Percentiles rank a stretch among this genome's conserved stretches.
Evolutionary conservation across 1,140 invertebrate genomes (phyloP).

Genomic region (Daktulosphaira vitifoliae): DNA sequence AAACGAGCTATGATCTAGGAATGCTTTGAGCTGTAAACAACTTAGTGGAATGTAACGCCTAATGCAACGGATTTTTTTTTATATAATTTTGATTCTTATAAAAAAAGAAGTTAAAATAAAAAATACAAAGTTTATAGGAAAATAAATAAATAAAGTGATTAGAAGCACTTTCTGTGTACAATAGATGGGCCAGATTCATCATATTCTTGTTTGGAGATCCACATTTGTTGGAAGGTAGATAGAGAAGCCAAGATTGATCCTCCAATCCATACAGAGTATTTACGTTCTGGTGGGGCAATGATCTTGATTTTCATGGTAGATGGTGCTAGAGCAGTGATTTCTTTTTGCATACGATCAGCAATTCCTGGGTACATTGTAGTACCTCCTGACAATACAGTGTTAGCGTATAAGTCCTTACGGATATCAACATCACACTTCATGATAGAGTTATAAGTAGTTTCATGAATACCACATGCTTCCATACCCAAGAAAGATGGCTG

Average conservation of each 20-base stretch:
- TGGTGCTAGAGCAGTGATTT: conserved; percentile 65
- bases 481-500: conserved; percentile 91
- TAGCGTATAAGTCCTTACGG: conserved; percentile 90
- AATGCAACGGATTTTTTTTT: conserved; percentile 27
- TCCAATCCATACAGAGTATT: conserved; percentile 80
- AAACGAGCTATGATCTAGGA: conserved; percentile 25
- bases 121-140: conserved; percentile 31
- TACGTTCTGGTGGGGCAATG: conserved; percentile 74
- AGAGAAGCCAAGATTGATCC: conserved; percentile 77
- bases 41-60: conserved; percentile 30
- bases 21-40: conserved; percentile 33
- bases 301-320: conserved; percentile 74
- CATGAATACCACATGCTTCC: conserved; percentile 90
- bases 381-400: conserved; percentile 90
- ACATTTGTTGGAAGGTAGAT: conserved; percentile 88
- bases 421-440: conserved; percentile 95
- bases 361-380: conserved; percentile 95
- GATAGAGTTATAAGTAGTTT: conserved; percentile 93
- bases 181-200: conserved; percentile 89
- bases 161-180: conserved; percentile 94
- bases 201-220: conserved; percentile 94
- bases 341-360: conserved; percentile 67
- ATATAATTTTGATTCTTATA: conserved; percentile 33
- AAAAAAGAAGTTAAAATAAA: conserved; percentile 29
- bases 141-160: conserved; percentile 45